Percentiles rank a stretch among this genome's conserved stretches.
Conservation (phyloP, 2,113 vertebrate genomes). For the Monopterus albus region DNA sequence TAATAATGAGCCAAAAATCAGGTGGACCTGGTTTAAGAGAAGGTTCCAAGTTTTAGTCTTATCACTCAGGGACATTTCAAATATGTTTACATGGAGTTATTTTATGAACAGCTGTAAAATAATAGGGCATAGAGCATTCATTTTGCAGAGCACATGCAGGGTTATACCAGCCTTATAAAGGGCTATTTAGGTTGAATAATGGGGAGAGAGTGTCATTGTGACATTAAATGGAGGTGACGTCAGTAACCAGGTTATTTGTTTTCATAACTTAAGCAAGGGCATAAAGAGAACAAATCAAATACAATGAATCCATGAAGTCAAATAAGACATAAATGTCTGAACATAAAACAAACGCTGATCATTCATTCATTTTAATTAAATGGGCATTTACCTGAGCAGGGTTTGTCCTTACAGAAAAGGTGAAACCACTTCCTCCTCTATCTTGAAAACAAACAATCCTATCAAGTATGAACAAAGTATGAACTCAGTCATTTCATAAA, state of each 20-base stretch:
- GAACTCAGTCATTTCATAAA: not conserved
- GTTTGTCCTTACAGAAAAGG: not conserved
- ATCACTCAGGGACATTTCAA: no score
- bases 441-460: slow-evolving; percentile 13
- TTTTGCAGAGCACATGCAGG: no score
- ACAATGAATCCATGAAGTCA: not conserved
- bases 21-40: no score
- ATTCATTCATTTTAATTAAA: not conserved
- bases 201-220: not conserved
- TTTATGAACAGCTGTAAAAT: no score
- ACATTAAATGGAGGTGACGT: not conserved
- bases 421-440: slow-evolving; percentile 3
- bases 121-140: no score
- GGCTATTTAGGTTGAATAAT: not conserved
- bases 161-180: no score
- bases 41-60: no score
- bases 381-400: not conserved
- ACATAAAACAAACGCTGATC: no score
- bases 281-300: not conserved
- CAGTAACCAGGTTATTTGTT: not conserved
- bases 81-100: no score
- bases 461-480: not conserved
- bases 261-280: not conserved
- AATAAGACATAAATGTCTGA: not conserved
- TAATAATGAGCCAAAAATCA: no score